Evolutionary conservation across 1,140 invertebrate species (phyloP).

Genomic region (Dreissena rostriformis): DNA sequence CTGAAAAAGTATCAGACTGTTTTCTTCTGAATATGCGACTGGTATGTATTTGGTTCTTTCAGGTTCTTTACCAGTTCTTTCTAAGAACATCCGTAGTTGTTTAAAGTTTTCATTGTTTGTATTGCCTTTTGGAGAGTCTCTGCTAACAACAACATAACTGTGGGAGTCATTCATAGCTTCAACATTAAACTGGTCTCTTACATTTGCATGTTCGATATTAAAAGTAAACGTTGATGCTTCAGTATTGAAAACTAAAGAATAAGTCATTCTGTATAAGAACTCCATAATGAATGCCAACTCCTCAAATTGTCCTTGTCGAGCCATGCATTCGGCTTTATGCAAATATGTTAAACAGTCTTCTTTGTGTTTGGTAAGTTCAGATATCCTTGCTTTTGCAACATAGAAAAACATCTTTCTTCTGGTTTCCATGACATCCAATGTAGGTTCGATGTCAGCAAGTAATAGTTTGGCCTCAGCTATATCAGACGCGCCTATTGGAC

Average conservation of each 20-base stretch:
- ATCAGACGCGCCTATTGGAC: neutral
- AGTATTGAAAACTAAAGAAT: neutral
- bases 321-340: neutral
- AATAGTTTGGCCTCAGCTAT: constrained; percentile 1
- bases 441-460: constrained; percentile 8
- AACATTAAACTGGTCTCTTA: too few relatives aligned
- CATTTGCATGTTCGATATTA: too few relatives aligned
- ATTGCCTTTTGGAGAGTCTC: too few relatives aligned
- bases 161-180: too few relatives aligned
- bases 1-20: too few relatives aligned
- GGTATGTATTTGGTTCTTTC: too few relatives aligned
- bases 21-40: too few relatives aligned
- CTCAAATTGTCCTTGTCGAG: constrained; percentile 15
- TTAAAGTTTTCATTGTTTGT: too few relatives aligned
- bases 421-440: constrained; percentile 9
- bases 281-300: constrained; percentile 16
- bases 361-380: neutral
- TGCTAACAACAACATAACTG: too few relatives aligned
- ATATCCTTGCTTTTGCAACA: constrained; percentile 21
- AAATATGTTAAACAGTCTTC: neutral
- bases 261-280: neutral
- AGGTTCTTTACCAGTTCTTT: too few relatives aligned
- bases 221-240: too few relatives aligned
- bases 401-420: constrained; percentile 36
- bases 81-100: too few relatives aligned